Percentiles rank a stretch among this genome's conserved stretches.
phyloP scores from a whole-genome alignment of 2,113 vertebrate genomes.

The Cercopithecus mona region DNA sequence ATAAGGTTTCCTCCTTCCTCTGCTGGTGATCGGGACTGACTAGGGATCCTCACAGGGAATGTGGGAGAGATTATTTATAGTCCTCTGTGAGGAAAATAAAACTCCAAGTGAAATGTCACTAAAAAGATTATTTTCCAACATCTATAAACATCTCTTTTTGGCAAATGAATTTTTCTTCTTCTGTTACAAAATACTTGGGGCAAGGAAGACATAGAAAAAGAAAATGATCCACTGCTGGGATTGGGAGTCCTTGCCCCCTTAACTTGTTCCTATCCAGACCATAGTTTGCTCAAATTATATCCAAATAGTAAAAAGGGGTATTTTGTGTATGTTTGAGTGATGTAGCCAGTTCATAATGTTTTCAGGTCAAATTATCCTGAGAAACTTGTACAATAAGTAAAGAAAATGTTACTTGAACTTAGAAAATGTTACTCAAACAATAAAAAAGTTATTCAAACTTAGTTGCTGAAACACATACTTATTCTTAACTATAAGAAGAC shows the following conservation, averaged over 20 bases:
- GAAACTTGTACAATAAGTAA: neutral
- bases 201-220: neutral
- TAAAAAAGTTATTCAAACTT: neutral
- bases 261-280: neutral
- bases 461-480: neutral
- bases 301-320: neutral
- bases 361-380: neutral
- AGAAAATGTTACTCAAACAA: neutral
- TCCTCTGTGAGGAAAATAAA: neutral
- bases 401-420: neutral
- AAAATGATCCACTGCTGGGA: neutral
- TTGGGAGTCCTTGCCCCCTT: neutral
- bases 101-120: neutral
- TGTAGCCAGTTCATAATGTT: neutral
- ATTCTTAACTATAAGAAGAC: neutral
- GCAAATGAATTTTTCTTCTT: neutral
- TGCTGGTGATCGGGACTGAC: neutral
- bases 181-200: neutral
- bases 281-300: neutral
- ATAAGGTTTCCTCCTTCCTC: neutral
- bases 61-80: neutral
- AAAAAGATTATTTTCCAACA: neutral
- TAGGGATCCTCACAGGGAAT: neutral
- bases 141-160: neutral
- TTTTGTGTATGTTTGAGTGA: neutral